Evolutionary conservation across 2,797 vertebrate species (phyloP).

Genomic region (Chelmon rostratus): DNA sequence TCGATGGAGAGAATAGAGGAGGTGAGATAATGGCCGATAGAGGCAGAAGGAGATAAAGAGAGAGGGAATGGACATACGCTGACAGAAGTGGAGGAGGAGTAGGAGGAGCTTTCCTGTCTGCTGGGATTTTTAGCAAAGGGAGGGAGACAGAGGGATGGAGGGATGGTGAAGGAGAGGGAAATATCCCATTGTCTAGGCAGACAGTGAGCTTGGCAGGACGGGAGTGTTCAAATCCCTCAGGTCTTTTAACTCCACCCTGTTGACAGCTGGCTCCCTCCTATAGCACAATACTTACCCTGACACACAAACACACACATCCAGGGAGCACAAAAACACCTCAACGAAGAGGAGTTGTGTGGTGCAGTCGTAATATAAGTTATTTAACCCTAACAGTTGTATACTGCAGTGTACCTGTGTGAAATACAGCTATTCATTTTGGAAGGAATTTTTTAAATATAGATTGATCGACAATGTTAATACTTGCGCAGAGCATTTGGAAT

Average conservation of each 20-base stretch:
- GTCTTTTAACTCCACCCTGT: conserved; percentile 80
- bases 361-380: neutral
- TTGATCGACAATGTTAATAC: conserved; percentile 3
- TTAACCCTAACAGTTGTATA: neutral
- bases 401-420: neutral
- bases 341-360: conserved; percentile 4
- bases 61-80: conserved; percentile 72
- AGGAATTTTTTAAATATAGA: neutral
- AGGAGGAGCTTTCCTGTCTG: conserved; percentile 73
- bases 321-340: conserved; percentile 50
- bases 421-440: neutral
- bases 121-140: conserved; percentile 67
- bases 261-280: conserved; percentile 80
- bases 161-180: conserved; percentile 59
- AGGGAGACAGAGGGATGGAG: conserved; percentile 49
- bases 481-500: neutral
- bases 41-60: conserved; percentile 71
- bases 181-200: conserved; percentile 80
- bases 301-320: conserved; percentile 61
- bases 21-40: conserved; percentile 75
- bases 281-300: conserved; percentile 70
- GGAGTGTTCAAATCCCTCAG: conserved; percentile 78
- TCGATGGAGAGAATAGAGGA: conserved; percentile 75
- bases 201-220: conserved; percentile 80
- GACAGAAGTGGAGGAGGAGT: conserved; percentile 72